Evolutionary conservation across 2,113 vertebrate genomes (phyloP).

Genomic region (Hemichromis elongatus): DNA sequence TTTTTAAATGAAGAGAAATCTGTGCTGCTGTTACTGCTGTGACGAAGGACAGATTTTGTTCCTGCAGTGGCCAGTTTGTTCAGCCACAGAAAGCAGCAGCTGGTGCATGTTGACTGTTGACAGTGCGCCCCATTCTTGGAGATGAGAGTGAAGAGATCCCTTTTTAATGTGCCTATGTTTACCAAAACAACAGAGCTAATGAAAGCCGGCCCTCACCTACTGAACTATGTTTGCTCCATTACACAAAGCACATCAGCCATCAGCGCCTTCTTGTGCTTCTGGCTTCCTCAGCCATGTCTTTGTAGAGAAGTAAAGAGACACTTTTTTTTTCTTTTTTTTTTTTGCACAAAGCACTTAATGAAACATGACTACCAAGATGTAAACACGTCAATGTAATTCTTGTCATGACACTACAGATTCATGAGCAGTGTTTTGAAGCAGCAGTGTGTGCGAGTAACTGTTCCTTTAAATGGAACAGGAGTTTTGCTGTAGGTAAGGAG

Average conservation of each 20-base stretch:
- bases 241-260: constrained; percentile 40
- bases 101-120: constrained; percentile 48
- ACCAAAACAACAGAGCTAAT: constrained; percentile 44
- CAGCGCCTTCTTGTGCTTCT: neutral
- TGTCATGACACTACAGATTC: constrained; percentile 7
- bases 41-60: neutral
- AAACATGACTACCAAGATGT: constrained; percentile 24
- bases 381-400: constrained; percentile 4
- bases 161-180: constrained; percentile 63
- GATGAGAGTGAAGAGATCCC: constrained; percentile 35
- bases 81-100: constrained; percentile 29
- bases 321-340: neutral
- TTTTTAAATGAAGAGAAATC: neutral
- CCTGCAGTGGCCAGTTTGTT: constrained; percentile 34
- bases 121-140: neutral
- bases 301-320: constrained; percentile 17
- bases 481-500: neutral
- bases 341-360: constrained; percentile 72
- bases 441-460: neutral
- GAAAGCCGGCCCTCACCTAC: constrained; percentile 17
- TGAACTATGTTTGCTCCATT: constrained; percentile 14
- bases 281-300: constrained; percentile 16
- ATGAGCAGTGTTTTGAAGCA: constrained; percentile 35
- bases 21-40: constrained; percentile 28
- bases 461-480: neutral